Conservation (phyloP, 2,888 invertebrate species). For the Drosophila greeni region DNA sequence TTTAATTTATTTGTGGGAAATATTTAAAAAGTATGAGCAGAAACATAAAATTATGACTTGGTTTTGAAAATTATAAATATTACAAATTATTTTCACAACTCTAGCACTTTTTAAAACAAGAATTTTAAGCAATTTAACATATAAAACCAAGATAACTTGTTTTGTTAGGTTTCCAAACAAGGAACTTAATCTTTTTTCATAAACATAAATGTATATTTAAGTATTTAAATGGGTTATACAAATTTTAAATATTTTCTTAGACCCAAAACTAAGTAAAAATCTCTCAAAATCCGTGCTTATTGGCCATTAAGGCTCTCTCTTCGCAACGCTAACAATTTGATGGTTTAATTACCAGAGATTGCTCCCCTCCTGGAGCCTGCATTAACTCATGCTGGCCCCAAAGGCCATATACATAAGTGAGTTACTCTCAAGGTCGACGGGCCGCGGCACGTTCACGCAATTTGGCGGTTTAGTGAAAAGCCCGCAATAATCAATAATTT, state of each 20-base stretch:
- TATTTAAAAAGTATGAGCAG: neutral
- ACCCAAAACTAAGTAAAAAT: neutral
- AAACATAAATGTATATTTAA: neutral
- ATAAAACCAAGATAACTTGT: neutral
- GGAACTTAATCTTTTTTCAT: neutral
- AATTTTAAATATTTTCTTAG: neutral
- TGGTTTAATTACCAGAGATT: slow-evolving; percentile 10
- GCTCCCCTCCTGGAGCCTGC: neutral
- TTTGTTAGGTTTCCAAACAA: neutral
- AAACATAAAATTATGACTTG: no score
- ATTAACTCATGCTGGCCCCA: slow-evolving; percentile 6
- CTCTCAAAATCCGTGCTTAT: neutral
- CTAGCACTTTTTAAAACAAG: accelerated
- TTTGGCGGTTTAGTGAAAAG: slow-evolving; percentile 70
- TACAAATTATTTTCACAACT: neutral
- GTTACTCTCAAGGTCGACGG: slow-evolving; percentile 57
- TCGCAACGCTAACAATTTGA: slow-evolving; percentile 5
- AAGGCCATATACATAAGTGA: neutral
- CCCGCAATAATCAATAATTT: slow-evolving; percentile 67
- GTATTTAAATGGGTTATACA: neutral
- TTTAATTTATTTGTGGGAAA: neutral
- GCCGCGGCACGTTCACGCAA: slow-evolving; percentile 74
- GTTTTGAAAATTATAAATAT: no score
- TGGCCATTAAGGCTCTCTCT: slow-evolving; percentile 3
- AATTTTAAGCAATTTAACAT: neutral